Conservation (phyloP, 2,113 vertebrate genomes). For the Hippocampus abdominalis region DNA sequence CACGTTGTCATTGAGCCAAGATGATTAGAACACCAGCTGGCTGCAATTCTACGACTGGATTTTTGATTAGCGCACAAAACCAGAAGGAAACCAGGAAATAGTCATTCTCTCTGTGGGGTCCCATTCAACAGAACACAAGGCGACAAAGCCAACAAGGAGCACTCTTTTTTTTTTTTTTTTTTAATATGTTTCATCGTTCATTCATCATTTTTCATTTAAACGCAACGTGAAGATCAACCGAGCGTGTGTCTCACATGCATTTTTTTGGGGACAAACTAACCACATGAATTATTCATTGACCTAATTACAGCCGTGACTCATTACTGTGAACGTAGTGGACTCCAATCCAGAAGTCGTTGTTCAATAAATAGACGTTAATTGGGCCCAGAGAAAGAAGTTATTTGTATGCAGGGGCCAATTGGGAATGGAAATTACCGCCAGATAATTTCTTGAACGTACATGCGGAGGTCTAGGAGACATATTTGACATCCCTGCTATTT, state of each 20-base stretch:
- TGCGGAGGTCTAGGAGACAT: not conserved
- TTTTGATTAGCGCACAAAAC: not conserved
- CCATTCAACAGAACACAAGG: conserved; percentile 10
- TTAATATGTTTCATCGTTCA: not conserved
- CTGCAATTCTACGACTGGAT: not conserved
- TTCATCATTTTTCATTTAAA: conserved; percentile 18
- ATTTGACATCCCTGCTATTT: not conserved
- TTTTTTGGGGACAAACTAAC: conserved; percentile 31
- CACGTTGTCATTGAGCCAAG: not conserved
- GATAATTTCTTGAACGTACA: not conserved
- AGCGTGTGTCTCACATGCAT: conserved; percentile 25
- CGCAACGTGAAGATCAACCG: not conserved
- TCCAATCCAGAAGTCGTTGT: conserved; percentile 43
- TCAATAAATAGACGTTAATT: conserved; percentile 63
- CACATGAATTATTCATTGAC: conserved; percentile 56
- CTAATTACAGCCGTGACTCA: conserved; percentile 58
- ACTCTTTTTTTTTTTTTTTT: conserved; percentile 11
- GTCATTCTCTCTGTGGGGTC: not conserved
- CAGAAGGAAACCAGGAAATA: not conserved
- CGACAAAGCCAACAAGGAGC: conserved; percentile 7
- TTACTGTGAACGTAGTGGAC: conserved; percentile 40
- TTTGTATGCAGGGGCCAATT: conserved; percentile 31
- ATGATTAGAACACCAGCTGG: not conserved
- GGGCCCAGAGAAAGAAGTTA: conserved; percentile 59
- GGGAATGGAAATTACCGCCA: not conserved